These are phyloP conservation scores for Melieria crassipennis DNA, from an alignment of 2,888 invertebrate genomes.

Conservation along the genomic window DNA sequence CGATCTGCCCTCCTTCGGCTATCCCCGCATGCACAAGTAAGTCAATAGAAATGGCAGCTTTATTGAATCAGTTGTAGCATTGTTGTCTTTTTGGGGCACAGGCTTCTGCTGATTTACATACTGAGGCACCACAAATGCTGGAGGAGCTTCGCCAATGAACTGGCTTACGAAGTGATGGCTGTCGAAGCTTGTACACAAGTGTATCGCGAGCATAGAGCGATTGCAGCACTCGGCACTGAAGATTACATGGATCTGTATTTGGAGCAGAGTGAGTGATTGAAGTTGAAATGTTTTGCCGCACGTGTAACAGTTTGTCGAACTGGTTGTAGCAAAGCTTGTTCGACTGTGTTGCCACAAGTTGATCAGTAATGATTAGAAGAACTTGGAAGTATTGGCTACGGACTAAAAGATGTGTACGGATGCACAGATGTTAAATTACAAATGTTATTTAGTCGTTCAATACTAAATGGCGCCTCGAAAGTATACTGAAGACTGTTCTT, in stretches of 20 bases:
- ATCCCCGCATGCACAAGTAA: slow-evolving; percentile 61
- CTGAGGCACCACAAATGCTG: slow-evolving; percentile 58
- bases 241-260: slow-evolving; percentile 58
- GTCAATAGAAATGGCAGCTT: slow-evolving; percentile 6
- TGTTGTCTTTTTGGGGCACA: slow-evolving; percentile 33
- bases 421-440: too few species aligned
- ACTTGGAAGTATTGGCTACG: too few species aligned
- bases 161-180: slow-evolving; percentile 51
- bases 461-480: too few species aligned
- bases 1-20: slow-evolving; percentile 54
- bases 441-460: too few species aligned
- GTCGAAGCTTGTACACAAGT: slow-evolving; percentile 52
- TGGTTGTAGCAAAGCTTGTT: neutral
- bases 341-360: neutral
- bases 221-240: slow-evolving; percentile 53
- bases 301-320: neutral
- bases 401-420: too few species aligned
- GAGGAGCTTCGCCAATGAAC: slow-evolving; percentile 45
- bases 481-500: too few species aligned
- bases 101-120: slow-evolving; percentile 56
- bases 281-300: neutral
- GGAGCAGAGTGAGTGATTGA: slow-evolving; percentile 56
- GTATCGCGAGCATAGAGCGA: slow-evolving; percentile 56
- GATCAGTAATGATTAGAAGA: neutral
- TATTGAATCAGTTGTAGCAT: slow-evolving; percentile 4